These are phyloP conservation scores for Acipenser transmontanus DNA, from an alignment of 2,797 vertebrate species.

Conservation along the genomic window DNA sequence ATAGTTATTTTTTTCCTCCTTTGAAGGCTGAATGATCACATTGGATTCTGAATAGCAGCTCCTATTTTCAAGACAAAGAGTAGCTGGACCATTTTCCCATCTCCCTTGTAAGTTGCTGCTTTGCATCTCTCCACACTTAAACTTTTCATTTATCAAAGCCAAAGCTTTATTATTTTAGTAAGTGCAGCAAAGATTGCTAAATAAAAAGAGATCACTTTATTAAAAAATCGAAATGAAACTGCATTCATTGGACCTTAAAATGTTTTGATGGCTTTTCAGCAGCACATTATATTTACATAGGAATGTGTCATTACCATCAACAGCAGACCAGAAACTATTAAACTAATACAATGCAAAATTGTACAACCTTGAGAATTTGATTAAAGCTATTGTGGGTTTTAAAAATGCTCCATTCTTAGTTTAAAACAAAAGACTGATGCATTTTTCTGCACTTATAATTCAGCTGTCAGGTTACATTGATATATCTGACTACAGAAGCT, in stretches of 20 bases:
- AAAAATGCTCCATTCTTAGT: conserved; percentile 73
- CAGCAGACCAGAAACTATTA: conserved; percentile 93
- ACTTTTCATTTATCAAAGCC: conserved; percentile 74
- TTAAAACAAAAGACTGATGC: conserved; percentile 78
- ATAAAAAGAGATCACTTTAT: conserved; percentile 80
- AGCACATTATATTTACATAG: conserved; percentile 86
- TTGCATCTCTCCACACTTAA: conserved; percentile 66
- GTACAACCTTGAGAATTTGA: conserved; percentile 94
- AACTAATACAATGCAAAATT: conserved; percentile 95
- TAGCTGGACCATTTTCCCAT: conserved; percentile 12
- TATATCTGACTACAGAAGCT: conserved; percentile 69
- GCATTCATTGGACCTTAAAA: conserved; percentile 96
- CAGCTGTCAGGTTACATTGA: conserved; percentile 78
- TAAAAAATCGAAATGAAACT: conserved; percentile 74
- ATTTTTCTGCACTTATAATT: conserved; percentile 75
- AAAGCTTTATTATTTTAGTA: conserved; percentile 66
- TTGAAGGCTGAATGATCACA: no score
- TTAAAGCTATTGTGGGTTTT: conserved; percentile 95
- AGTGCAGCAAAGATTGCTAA: conserved; percentile 68
- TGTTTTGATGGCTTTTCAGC: conserved; percentile 88
- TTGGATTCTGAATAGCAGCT: conserved; percentile 21
- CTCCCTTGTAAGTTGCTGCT: conserved; percentile 46
- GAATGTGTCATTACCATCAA: conserved; percentile 95
- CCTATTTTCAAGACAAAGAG: conserved; percentile 10
- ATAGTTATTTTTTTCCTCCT: no score